Conservation (phyloP, 1,140 invertebrate genomes). For the Archivesica marissinica region DNA sequence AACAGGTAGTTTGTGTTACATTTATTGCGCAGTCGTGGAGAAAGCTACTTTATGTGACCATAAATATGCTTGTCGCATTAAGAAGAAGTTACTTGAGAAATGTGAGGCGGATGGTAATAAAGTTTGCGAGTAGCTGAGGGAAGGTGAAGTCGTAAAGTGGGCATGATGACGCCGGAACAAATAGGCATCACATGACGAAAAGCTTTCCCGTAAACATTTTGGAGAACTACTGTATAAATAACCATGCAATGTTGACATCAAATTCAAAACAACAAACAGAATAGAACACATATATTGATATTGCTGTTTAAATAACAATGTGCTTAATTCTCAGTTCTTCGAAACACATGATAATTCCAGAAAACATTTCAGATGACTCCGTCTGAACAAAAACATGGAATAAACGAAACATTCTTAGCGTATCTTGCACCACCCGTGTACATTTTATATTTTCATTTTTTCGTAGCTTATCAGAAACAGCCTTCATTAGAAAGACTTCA, state of each 20-base stretch:
- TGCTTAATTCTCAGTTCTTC: too few relatives aligned
- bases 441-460: conserved; percentile 46
- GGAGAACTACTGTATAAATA: background rate
- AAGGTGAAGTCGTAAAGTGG: conserved; percentile 7
- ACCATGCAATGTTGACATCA: too few relatives aligned
- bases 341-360: too few relatives aligned
- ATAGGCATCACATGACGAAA: background rate
- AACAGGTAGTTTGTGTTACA: conserved; percentile 50
- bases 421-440: conserved; percentile 10
- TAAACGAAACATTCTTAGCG: background rate
- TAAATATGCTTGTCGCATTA: conserved; percentile 46
- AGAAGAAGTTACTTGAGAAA: conserved; percentile 35
- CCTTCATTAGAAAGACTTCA: conserved; percentile 55
- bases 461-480: conserved; percentile 34
- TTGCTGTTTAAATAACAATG: too few relatives aligned
- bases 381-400: background rate
- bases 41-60: conserved; percentile 56
- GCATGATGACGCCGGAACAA: background rate
- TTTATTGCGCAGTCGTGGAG: conserved; percentile 45
- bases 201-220: background rate
- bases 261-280: too few relatives aligned
- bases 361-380: background rate
- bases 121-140: background rate
- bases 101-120: conserved; percentile 17
- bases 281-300: too few relatives aligned